A percentile compares a stretch with the other conserved stretches of the same genome.
These are phyloP conservation scores for Pelodytes ibericus DNA, from an alignment of 2,797 vertebrate genomes.

Conservation along the genomic window DNA sequence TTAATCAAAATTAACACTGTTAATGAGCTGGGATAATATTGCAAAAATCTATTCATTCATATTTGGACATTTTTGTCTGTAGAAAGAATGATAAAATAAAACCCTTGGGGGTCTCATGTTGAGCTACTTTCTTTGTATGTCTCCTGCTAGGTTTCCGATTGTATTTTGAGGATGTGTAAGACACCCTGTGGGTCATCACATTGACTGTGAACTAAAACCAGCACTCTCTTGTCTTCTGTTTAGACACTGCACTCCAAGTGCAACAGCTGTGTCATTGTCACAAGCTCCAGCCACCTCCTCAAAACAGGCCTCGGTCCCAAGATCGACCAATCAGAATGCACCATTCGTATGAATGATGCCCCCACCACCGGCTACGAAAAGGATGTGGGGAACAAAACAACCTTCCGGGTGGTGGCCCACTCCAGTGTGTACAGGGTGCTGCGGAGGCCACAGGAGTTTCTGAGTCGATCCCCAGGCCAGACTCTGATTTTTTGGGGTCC, in stretches of 20 bases:
- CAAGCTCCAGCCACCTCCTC: constrained; percentile 93
- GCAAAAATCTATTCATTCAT: too few relatives aligned
- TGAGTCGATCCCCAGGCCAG: constrained; percentile 77
- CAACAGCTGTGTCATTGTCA: constrained; percentile 85
- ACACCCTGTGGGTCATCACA: too few relatives aligned
- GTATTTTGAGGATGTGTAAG: too few relatives aligned
- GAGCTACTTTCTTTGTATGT: too few relatives aligned
- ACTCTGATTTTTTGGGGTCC: constrained; percentile 95
- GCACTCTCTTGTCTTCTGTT: constrained; percentile 38
- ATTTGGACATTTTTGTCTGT: too few relatives aligned
- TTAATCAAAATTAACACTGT: too few relatives aligned
- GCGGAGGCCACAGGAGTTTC: constrained; percentile 84
- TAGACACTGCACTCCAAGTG: constrained; percentile 87
- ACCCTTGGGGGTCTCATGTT: too few relatives aligned
- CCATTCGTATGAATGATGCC: constrained; percentile 96
- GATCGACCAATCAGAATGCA: constrained; percentile 86
- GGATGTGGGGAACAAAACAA: constrained; percentile 89
- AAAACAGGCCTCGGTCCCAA: constrained; percentile 79
- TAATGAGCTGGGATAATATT: too few relatives aligned
- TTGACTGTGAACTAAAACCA: too few relatives aligned
- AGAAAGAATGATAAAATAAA: too few relatives aligned
- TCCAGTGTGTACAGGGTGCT: constrained; percentile 92
- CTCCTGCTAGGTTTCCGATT: too few relatives aligned
- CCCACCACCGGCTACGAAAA: constrained; percentile 83
- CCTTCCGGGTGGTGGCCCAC: constrained; percentile 90